Base-by-base conservation (phyloP, 2,797 vertebrate species). In the Liparis tanakae region DNA sequence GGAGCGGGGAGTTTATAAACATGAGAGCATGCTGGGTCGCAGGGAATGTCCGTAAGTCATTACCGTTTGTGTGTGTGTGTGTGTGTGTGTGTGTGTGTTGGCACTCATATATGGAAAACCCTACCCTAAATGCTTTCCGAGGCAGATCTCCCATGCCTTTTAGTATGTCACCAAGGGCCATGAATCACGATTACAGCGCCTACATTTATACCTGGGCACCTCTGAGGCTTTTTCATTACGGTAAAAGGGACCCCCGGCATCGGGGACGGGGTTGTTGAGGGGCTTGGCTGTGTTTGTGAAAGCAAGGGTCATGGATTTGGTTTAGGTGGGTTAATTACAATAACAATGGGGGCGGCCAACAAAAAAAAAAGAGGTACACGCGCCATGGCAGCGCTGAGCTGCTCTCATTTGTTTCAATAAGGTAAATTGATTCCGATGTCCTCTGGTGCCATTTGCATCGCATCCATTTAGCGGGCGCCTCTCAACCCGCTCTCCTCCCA, bases 401-500 rank as follows among this genome's bases (percentile, higher is more conserved):
- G 78, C 87, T 88, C 93, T 94, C 92, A 93, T 95, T 94, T 94
- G 90, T 95, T 95, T 94, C 92, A 93, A 93, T 94, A 94, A 94
- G 86, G 82, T 92, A 92, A 95, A 94, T 94, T 94, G 93, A 94
- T 94, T 94, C 89, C 79, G 51, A 80, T 89, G 92, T 94, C 91
- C 91, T 93, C 82, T 89, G 84, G 75, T 91, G 89, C 85, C 88
- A 92, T 93, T 93, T 91, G 88, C 92, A 91, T 93, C 76, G 78
- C 87, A 91, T 93, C 91, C 87, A 91, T 93, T 94, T 93, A 92
- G 89, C 18, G 79, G 58, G 68, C 74, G 36, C 76, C 85, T 85
- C 86, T 82, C 70, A 60, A 71, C 83, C 87, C 76, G 48, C 80
- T 78, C 79, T 78, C 73, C 83, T 73, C 80, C 76, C 70, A 61